phyloP scores from a whole-genome alignment of 2,888 invertebrate species.

The Trichopria drosophilae region DNA sequence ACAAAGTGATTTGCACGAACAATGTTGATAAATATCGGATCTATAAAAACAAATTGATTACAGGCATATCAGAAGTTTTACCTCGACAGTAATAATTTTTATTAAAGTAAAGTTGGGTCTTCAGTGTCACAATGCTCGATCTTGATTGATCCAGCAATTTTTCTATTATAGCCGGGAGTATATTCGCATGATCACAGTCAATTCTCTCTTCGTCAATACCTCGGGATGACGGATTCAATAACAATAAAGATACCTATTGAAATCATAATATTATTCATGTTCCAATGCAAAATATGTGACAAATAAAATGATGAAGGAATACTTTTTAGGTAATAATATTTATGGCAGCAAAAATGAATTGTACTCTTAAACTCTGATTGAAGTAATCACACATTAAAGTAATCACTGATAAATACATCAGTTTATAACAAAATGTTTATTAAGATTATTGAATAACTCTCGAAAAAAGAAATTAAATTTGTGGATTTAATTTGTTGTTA shows the following conservation, averaged over 20 bases:
- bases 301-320: no score
- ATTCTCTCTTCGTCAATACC: conserved; percentile 38
- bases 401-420: no score
- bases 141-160: conserved; percentile 48
- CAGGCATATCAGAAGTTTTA: conserved; percentile 25
- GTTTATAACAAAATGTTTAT: no score
- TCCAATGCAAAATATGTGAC: no score
- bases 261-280: conserved; percentile 5
- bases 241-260: conserved; percentile 43
- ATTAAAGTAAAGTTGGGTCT: conserved; percentile 67
- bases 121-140: conserved; percentile 62
- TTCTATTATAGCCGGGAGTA: conserved; percentile 41
- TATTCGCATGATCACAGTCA: conserved; percentile 31
- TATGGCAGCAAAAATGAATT: no score
- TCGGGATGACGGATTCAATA: conserved; percentile 43
- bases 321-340: no score
- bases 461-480: no score
- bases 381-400: no score
- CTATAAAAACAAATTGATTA: background rate
- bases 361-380: no score
- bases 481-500: no score
- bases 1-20: no score
- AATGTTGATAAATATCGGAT: conserved; percentile 1
- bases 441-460: no score
- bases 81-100: conserved; percentile 63